phyloP scores from a whole-genome alignment of 2,113 vertebrate genomes.

The Falcunculus frontatus region DNA sequence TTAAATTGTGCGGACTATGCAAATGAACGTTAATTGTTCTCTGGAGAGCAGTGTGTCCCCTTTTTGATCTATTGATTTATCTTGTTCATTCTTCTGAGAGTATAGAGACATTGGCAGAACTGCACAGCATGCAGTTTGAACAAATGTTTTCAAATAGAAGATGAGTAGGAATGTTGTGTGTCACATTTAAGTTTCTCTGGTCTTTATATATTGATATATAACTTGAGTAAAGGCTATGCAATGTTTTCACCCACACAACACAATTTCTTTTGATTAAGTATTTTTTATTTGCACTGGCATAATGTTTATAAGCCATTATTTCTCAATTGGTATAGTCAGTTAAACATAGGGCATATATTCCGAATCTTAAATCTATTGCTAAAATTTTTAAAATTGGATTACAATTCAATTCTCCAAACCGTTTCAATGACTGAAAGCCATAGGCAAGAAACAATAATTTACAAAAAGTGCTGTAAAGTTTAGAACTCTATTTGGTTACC shows the following conservation, averaged over 20 bases:
- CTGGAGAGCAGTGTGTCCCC: background rate
- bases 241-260: background rate
- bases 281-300: background rate
- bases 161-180: background rate
- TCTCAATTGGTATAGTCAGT: background rate
- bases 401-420: background rate
- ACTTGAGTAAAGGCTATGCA: background rate
- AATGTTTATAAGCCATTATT: background rate
- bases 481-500: background rate
- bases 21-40: slow-evolving; percentile 50
- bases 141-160: background rate
- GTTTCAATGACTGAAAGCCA: background rate
- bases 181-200: background rate
- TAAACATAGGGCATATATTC: background rate
- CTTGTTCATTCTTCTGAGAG: background rate
- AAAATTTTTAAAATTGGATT: background rate
- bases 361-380: background rate
- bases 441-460: background rate
- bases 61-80: slow-evolving; percentile 14
- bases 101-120: background rate
- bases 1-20: background rate
- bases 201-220: background rate
- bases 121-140: background rate
- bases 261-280: background rate
- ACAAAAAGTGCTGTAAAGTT: background rate